Evolutionary conservation across 2,113 vertebrate genomes (phyloP).

Genomic region (Fulmarus glacialis): DNA sequence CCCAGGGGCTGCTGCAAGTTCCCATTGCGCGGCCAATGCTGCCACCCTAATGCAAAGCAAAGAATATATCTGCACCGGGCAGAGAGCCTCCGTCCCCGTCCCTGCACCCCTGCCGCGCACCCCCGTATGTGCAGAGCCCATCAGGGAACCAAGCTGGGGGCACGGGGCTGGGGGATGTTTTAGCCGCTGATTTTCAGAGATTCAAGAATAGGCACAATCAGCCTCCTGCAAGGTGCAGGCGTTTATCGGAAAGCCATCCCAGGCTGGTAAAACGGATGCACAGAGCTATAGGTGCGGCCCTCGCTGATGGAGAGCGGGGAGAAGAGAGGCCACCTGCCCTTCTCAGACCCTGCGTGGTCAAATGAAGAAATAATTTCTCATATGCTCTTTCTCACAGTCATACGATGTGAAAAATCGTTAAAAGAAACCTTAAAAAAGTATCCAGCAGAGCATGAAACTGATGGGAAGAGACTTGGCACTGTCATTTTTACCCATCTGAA

Average conservation of each 20-base stretch:
- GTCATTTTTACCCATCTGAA: background rate
- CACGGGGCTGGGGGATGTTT: background rate
- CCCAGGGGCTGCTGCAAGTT: background rate
- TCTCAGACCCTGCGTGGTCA: background rate
- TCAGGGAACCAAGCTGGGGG: background rate
- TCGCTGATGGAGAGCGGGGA: background rate
- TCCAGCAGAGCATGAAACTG: background rate
- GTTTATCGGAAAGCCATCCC: background rate
- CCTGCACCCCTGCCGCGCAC: background rate
- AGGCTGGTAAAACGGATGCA: background rate
- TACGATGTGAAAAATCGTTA: accelerated
- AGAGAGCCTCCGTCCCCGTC: accelerated
- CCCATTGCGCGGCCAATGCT: background rate
- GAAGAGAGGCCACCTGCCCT: background rate
- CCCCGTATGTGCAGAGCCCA: background rate
- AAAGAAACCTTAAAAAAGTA: background rate
- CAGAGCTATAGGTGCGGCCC: accelerated
- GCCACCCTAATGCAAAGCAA: slow-evolving; percentile 28
- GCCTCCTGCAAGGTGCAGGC: accelerated
- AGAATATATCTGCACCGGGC: background rate
- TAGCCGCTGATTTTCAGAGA: background rate
- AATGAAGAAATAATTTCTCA: background rate
- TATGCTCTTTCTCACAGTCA: background rate
- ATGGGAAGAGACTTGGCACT: background rate
- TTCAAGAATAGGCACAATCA: background rate